Evolutionary conservation across 2,888 invertebrate genomes (phyloP).

Genomic region (Nycteola revayana): DNA sequence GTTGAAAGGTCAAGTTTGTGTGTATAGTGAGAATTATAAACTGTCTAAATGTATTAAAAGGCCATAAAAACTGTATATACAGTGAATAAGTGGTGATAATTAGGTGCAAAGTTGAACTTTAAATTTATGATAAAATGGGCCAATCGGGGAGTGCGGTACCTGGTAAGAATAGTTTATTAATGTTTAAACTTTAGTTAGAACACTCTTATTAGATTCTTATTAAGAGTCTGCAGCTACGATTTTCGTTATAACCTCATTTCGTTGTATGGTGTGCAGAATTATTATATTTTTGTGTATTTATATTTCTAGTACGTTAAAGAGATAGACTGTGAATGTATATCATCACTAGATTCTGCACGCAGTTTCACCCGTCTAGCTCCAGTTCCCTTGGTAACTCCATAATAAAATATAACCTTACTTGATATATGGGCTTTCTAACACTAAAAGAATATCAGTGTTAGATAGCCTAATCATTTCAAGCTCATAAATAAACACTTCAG

Average conservation of each 20-base stretch:
- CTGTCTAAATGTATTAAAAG: constrained; percentile 39
- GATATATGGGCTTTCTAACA: too few relatives aligned
- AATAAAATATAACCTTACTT: too few relatives aligned
- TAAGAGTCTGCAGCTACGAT: too few relatives aligned
- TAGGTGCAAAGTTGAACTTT: constrained; percentile 20
- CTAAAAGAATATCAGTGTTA: too few relatives aligned
- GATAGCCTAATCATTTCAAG: too few relatives aligned
- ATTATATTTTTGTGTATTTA: not conserved
- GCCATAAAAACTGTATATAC: constrained; percentile 35
- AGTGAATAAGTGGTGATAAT: constrained; percentile 24
- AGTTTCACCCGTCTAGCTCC: too few relatives aligned
- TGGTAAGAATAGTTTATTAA: constrained; percentile 58
- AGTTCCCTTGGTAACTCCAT: too few relatives aligned
- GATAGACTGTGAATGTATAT: too few relatives aligned
- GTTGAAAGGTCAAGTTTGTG: constrained; percentile 60
- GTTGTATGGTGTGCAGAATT: too few relatives aligned
- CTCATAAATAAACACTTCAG: too few relatives aligned
- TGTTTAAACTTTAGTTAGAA: constrained; percentile 31
- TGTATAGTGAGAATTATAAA: constrained; percentile 38
- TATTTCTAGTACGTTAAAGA: not conserved
- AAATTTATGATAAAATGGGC: constrained; percentile 52
- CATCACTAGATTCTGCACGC: too few relatives aligned
- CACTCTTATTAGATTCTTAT: constrained; percentile 51
- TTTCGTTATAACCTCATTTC: too few relatives aligned
- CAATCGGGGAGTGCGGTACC: constrained; percentile 70